phyloP scores from a whole-genome alignment of 2,113 vertebrate species.

The Chrysemys picta region DNA sequence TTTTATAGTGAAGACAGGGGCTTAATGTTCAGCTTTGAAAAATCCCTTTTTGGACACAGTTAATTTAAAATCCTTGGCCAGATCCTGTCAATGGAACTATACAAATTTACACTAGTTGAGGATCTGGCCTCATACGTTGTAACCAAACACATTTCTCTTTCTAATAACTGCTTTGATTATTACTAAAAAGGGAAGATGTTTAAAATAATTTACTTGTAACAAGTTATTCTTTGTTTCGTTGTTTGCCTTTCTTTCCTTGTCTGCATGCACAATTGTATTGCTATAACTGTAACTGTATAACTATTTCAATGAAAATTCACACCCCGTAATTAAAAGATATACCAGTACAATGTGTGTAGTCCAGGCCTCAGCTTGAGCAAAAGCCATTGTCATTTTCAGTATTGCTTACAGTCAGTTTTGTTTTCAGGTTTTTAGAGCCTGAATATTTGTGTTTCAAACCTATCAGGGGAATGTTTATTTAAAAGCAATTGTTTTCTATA shows the following conservation, averaged over 20 bases:
- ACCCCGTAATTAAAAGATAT: accelerated
- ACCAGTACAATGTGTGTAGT: accelerated
- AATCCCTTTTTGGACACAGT: background rate
- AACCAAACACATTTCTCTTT: background rate
- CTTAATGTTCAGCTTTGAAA: too few species aligned
- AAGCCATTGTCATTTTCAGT: background rate
- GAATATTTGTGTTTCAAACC: background rate
- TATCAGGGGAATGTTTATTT: background rate
- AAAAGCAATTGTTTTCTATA: background rate
- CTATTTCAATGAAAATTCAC: background rate
- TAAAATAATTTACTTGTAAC: background rate
- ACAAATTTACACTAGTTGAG: background rate
- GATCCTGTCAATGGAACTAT: background rate
- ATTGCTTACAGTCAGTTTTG: background rate
- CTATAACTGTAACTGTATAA: background rate
- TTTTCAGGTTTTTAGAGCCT: background rate
- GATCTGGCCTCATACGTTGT: accelerated
- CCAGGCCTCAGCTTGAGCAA: background rate
- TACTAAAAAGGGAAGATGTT: background rate
- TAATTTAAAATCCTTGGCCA: background rate
- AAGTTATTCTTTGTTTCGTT: background rate
- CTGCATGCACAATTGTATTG: background rate
- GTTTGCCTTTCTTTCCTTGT: background rate
- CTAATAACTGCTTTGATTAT: background rate
- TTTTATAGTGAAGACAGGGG: too few species aligned